These are phyloP conservation scores for Sebastes kiyomatsui DNA, from an alignment of 2,797 vertebrate species.

Conservation along the genomic window DNA sequence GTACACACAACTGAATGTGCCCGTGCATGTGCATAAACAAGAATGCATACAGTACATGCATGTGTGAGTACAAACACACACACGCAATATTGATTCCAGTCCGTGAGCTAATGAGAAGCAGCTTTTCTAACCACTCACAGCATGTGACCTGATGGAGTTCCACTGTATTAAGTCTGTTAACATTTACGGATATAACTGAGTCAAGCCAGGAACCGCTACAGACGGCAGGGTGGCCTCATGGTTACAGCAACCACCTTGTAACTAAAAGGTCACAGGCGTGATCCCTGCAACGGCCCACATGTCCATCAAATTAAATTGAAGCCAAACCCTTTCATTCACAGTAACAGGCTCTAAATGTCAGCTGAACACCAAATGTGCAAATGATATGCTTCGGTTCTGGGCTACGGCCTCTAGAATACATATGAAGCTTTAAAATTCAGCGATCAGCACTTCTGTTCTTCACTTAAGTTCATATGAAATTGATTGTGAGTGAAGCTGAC, in stretches of 20 bases:
- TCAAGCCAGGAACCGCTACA: slow-evolving; percentile 46
- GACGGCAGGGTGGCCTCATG: slow-evolving; percentile 58
- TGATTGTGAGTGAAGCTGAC: background rate
- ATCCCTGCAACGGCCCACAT: slow-evolving; percentile 43
- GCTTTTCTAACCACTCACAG: slow-evolving; percentile 53
- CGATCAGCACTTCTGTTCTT: slow-evolving; percentile 15
- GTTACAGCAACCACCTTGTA: slow-evolving; percentile 64
- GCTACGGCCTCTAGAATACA: background rate
- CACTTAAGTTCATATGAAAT: background rate
- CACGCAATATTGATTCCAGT: slow-evolving; percentile 56
- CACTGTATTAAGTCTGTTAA: slow-evolving; percentile 67
- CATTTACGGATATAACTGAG: slow-evolving; percentile 60
- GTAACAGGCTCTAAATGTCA: slow-evolving; percentile 21
- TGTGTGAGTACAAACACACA: background rate
- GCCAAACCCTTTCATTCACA: slow-evolving; percentile 29
- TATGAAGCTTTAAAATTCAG: slow-evolving; percentile 6
- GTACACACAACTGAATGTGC: background rate
- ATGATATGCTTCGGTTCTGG: slow-evolving; percentile 1
- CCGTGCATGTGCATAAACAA: background rate
- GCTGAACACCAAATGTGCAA: slow-evolving; percentile 40
- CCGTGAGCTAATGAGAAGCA: slow-evolving; percentile 60
- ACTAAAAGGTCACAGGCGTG: slow-evolving; percentile 54
- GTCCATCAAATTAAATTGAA: slow-evolving; percentile 53
- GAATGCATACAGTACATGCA: background rate
- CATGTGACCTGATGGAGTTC: slow-evolving; percentile 61